Conservation (phyloP, 2,888 invertebrate species). For the Phengaris arion region DNA sequence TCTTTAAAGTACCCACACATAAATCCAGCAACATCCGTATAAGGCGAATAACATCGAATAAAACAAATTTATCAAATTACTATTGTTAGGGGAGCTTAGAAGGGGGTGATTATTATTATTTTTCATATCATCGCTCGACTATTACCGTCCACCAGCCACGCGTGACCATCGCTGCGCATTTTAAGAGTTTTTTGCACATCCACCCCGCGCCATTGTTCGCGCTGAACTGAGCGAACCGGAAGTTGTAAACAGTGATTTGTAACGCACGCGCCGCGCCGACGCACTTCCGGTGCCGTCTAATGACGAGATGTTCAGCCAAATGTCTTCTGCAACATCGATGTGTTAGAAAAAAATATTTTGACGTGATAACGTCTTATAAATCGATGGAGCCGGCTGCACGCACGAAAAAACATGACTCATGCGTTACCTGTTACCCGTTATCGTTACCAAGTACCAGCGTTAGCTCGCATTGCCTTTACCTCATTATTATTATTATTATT, state of each 20-base stretch:
- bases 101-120: constrained; percentile 73
- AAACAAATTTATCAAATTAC: constrained; percentile 34
- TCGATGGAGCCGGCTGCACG: no score
- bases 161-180: constrained; percentile 57
- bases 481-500: no score
- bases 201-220: constrained; percentile 51
- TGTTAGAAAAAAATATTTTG: not conserved
- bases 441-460: no score
- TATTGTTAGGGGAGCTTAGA: constrained; percentile 43
- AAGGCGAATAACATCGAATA: constrained; percentile 25
- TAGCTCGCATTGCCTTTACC: no score
- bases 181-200: constrained; percentile 60
- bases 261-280: constrained; percentile 78
- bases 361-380: no score
- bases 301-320: constrained; percentile 52
- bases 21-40: constrained; percentile 7
- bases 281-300: constrained; percentile 71
- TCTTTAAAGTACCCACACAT: constrained; percentile 10
- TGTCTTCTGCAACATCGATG: constrained; percentile 33
- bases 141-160: constrained; percentile 63
- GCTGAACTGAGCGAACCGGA: constrained; percentile 66
- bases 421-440: no score
- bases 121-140: constrained; percentile 73
- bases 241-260: constrained; percentile 81
- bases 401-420: no score